Conservation (phyloP, 2,888 invertebrate genomes). For the Gibbula magus region DNA sequence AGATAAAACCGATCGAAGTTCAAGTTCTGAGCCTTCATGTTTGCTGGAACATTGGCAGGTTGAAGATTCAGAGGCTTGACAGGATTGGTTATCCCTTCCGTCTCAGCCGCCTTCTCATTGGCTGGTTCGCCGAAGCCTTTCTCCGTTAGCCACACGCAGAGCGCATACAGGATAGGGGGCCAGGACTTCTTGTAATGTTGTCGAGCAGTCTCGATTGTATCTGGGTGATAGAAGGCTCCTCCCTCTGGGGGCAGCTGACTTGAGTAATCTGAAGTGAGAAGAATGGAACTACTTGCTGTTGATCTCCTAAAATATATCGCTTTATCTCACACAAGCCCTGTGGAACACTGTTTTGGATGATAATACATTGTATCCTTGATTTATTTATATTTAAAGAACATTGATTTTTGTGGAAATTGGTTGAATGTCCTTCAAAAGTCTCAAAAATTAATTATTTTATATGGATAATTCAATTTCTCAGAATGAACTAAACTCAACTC, state of each 20-base stretch:
- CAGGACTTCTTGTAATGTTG: conserved; percentile 93
- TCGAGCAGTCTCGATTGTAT: conserved; percentile 94
- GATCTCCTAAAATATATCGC: too few relatives aligned
- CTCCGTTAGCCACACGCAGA: conserved; percentile 88
- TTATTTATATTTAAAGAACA: too few relatives aligned
- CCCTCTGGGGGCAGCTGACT: conserved; percentile 87
- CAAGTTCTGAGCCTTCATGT: conserved; percentile 78
- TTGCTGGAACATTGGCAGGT: conserved; percentile 70
- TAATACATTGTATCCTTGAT: not conserved
- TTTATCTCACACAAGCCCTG: too few relatives aligned
- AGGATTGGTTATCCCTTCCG: conserved; percentile 29
- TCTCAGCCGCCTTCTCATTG: conserved; percentile 44
- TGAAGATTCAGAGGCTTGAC: conserved; percentile 41
- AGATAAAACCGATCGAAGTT: conserved; percentile 84
- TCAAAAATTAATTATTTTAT: too few relatives aligned
- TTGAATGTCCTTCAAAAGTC: too few relatives aligned
- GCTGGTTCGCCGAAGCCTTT: conserved; percentile 78
- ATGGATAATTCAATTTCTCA: too few relatives aligned
- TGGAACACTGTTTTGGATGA: not conserved
- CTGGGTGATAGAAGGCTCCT: conserved; percentile 97
- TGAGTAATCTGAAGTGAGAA: conserved; percentile 85
- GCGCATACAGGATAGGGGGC: conserved; percentile 96
- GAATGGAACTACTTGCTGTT: too few relatives aligned
- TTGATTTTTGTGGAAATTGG: too few relatives aligned
- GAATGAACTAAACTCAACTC: too few relatives aligned